Evolutionary conservation across 2,797 vertebrate genomes (phyloP), one percentile per base, ranked within the genome.

Genomic region (Cheirogaleus major): DNA sequence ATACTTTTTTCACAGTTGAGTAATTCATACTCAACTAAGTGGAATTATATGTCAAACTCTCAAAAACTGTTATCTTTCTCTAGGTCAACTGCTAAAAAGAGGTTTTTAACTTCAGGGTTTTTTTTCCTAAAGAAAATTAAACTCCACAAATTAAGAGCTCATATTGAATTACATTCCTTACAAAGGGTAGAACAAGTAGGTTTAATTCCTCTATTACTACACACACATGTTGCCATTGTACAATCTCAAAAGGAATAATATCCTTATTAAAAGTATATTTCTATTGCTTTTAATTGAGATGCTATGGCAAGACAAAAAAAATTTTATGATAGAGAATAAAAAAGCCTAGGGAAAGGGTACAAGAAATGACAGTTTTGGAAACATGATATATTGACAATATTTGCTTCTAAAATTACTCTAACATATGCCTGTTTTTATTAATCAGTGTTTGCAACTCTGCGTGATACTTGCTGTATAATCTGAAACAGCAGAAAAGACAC

Each of bases 1-100:
- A 81, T 32, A 50, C 18, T 50, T 87, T 86, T 95, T 81, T 38
- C 41, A 87, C 4, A 91, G 57, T 7, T 50, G 8, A 11, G 9
- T 82, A 89, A 70, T 9, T 97, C 18, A 84, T 38, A 89, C 1
- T 13, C 45, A 84, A 4, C 55, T 83, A 80, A 85, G 32, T 70
- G n/a, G 41, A 96, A 89, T 93, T 80, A 87, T 30, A 61, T 65
- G 59, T 67, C 25, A 84, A 92, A 76, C 11, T 83, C 43, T 93
- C 27, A 81, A 57, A 82, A 41, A 23, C 10, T 48, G 7, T 12
- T 12, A 79, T 15, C 15, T 35, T 69, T 35, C 41, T 91, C 23
- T 84, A 72, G 52, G 41, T 22, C 65, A 90, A 95, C 25, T 80
- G 41, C 22, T 87, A 88, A 80, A 89, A 88, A 52, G 25, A 59